These are phyloP conservation scores for Prionace glauca DNA, from an alignment of 2,797 vertebrate genomes.

Conservation along the genomic window DNA sequence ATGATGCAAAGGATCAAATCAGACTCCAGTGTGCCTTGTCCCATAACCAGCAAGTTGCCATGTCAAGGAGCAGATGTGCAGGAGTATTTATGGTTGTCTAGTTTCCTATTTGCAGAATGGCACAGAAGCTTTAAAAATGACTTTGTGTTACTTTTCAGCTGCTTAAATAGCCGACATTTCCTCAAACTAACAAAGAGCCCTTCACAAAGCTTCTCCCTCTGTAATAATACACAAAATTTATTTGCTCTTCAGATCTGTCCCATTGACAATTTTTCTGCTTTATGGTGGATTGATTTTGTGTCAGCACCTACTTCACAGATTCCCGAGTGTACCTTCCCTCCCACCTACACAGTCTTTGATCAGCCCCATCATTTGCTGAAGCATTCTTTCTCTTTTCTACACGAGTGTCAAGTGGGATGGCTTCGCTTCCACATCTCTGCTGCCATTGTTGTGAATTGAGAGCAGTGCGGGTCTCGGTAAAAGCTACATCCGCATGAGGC, in stretches of 20 bases:
- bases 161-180: not conserved
- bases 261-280: not conserved
- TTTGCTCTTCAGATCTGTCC: constrained; percentile 6
- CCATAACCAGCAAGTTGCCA: not conserved
- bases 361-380: too few relatives aligned
- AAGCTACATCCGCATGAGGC: not conserved
- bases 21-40: not conserved
- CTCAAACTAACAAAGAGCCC: not conserved
- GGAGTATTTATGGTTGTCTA: not conserved
- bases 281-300: constrained; percentile 26
- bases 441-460: not conserved
- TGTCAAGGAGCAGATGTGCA: not conserved
- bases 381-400: not conserved
- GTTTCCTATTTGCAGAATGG: not conserved
- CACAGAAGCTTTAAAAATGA: not conserved
- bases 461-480: not conserved
- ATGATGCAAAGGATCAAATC: not conserved
- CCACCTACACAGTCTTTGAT: not conserved
- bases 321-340: not conserved
- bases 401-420: not conserved
- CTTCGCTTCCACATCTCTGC: not conserved
- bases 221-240: not conserved
- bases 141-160: not conserved
- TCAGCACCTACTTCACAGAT: constrained; percentile 8
- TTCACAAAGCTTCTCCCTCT: not conserved